A percentile compares a stretch with the other conserved stretches of the same genome.
phyloP scores from a whole-genome alignment of 2,888 invertebrate genomes.

The Dichetophora obliterata region DNA sequence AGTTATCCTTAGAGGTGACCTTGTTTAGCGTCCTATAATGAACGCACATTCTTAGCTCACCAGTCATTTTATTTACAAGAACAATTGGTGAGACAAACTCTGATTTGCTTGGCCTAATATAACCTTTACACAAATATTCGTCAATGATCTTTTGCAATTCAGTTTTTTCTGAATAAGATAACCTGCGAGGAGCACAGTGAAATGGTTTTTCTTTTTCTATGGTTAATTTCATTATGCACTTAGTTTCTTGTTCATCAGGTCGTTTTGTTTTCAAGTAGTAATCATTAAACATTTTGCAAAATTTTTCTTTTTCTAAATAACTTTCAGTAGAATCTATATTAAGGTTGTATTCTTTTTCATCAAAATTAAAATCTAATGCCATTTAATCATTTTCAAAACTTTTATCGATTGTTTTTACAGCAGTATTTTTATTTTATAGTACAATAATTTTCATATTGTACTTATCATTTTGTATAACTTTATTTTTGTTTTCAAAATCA shows the following conservation, averaged over 20 bases:
- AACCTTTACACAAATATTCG: neutral
- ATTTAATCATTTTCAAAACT: too few species aligned
- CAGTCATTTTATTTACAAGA: neutral
- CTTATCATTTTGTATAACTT: too few species aligned
- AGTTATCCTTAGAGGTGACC: neutral
- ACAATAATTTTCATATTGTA: too few species aligned
- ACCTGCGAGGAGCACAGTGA: neutral
- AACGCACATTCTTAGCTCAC: neutral
- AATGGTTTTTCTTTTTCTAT: neutral
- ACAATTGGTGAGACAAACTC: neutral
- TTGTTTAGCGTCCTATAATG: neutral
- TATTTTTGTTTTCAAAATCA: too few species aligned
- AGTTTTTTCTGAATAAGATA: neutral
- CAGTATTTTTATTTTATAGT: too few species aligned
- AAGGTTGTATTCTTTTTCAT: too few species aligned
- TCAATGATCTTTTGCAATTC: neutral
- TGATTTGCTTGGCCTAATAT: slow-evolving; percentile 1
- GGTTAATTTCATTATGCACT: neutral
- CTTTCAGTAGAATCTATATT: too few species aligned
- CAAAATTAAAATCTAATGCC: too few species aligned
- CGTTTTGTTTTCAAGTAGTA: neutral
- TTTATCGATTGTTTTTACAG: too few species aligned
- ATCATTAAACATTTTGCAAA: neutral
- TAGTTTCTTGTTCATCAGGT: neutral
- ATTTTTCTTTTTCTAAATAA: neutral